phyloP scores from a whole-genome alignment of 2,113 vertebrate genomes.

The Paraplagusia blochii region DNA sequence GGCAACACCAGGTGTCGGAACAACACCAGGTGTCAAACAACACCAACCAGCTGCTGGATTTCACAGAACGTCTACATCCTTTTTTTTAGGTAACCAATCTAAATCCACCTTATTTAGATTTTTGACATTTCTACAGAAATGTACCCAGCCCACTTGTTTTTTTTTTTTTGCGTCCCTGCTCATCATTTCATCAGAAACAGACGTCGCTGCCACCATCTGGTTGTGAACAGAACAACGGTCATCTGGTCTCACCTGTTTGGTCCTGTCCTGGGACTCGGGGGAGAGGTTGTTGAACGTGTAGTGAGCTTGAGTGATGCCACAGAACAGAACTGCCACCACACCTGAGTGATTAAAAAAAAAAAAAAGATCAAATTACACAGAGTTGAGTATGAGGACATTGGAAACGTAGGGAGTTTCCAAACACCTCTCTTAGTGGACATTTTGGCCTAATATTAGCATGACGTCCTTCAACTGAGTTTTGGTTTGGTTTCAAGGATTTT shows the following conservation, averaged over 20 bases:
- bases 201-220: too few relatives aligned
- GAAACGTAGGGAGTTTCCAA: too few relatives aligned
- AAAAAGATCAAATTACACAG: too few relatives aligned
- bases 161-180: not conserved
- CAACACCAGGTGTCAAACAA: too few relatives aligned
- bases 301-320: constrained; percentile 96
- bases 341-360: constrained; percentile 67
- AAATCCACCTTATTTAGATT: not conserved
- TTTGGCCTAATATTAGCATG: too few relatives aligned
- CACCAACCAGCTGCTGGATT: not conserved
- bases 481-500: too few relatives aligned
- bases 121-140: not conserved
- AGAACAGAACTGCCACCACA: constrained; percentile 95
- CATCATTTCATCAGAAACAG: not conserved
- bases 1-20: too few relatives aligned
- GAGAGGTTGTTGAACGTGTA: constrained; percentile 97
- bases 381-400: too few relatives aligned
- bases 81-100: not conserved
- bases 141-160: not conserved
- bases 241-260: constrained; percentile 87
- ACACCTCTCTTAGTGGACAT: too few relatives aligned
- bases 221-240: not conserved
- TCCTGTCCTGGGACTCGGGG: constrained; percentile 91
- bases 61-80: constrained; percentile 18
- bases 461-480: too few relatives aligned